These are phyloP conservation scores for Whitmania pigra DNA, from an alignment of 1,140 invertebrate genomes.

Conservation along the genomic window DNA sequence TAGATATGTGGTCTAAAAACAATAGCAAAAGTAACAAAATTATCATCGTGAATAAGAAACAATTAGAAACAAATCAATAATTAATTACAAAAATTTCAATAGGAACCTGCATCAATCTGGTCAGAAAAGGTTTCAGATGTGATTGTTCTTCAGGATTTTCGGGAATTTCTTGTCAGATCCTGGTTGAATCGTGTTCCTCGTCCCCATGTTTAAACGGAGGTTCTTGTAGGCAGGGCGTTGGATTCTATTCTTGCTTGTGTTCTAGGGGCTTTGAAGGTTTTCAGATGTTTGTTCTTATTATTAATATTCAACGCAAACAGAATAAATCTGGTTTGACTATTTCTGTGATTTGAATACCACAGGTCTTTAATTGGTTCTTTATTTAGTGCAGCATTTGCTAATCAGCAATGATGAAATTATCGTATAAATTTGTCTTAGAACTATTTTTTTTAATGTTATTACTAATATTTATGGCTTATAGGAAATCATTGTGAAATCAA, in stretches of 20 bases:
- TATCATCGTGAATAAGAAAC: too few relatives aligned
- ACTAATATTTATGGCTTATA: neutral
- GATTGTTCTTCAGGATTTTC: conserved; percentile 82
- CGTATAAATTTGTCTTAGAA: too few relatives aligned
- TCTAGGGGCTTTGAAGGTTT: neutral
- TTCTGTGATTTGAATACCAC: too few relatives aligned
- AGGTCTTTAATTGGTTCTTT: too few relatives aligned
- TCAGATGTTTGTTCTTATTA: too few relatives aligned
- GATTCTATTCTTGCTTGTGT: conserved; percentile 10
- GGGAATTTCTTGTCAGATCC: conserved; percentile 50
- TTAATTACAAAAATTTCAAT: neutral
- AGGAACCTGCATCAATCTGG: conserved; percentile 9
- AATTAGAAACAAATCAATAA: neutral
- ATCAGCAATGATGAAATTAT: too few relatives aligned
- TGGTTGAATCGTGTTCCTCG: neutral
- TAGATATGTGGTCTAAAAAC: too few relatives aligned
- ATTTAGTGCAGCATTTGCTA: too few relatives aligned
- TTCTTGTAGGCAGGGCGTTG: conserved; percentile 29
- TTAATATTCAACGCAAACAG: too few relatives aligned
- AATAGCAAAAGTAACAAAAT: too few relatives aligned
- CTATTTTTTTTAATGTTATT: too few relatives aligned
- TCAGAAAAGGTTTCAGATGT: conserved; percentile 41
- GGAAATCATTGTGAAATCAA: conserved; percentile 20
- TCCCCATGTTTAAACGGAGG: conserved; percentile 31
- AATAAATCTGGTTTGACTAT: too few relatives aligned